Evolutionary conservation across 37 sponge, comb jelly and placozoan species (phyloP), one percentile per base, ranked within the genome.

Genomic region (Spongia lamella): DNA sequence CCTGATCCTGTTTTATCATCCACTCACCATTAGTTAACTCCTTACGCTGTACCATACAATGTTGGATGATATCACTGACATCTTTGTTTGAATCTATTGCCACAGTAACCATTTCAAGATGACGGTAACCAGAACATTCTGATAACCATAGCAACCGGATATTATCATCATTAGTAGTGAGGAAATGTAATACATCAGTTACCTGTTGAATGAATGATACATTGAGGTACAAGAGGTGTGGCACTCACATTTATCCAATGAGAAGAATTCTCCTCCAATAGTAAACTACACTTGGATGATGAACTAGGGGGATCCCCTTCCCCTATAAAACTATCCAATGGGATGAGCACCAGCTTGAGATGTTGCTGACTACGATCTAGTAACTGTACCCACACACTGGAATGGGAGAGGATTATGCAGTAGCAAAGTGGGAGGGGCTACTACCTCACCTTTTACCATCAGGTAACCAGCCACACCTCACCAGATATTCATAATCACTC

Each of bases 311-410:
- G 63, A 30, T 31, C 29, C 53, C 60, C 76, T 24, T 49, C 43
- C 26, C 62, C 53, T 24, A 43, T 13, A 72, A 90, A 90, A 7
- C 56, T 47, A 16, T 20, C 24, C 16, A 70, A 6, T 0, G 78
- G 68, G 17, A 90, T 50, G 34, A 81, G 52, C 25, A 81, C 52
- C 51, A 90, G 54, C 24, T 71, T 61, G 7, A 73, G 70, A 3
- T 77, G 79, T 14, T 43, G 51, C 67, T 90, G 91, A 11, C 30
- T 29, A 7, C 91, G 70, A 51, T 84, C 66, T 19, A 90, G 31
- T 62, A 90, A 27, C 65, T 85, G 86, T 1, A 89, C 17, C 81
- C 84, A 89, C 15, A 83, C 67, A 35, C 79, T 78, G 66, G 20
- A 30, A 21, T 20, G 50, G 53, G 62, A 61, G 62, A 25, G 24